phyloP scores from a whole-genome alignment of 2,113 vertebrate genomes.

The Gobius niger region DNA sequence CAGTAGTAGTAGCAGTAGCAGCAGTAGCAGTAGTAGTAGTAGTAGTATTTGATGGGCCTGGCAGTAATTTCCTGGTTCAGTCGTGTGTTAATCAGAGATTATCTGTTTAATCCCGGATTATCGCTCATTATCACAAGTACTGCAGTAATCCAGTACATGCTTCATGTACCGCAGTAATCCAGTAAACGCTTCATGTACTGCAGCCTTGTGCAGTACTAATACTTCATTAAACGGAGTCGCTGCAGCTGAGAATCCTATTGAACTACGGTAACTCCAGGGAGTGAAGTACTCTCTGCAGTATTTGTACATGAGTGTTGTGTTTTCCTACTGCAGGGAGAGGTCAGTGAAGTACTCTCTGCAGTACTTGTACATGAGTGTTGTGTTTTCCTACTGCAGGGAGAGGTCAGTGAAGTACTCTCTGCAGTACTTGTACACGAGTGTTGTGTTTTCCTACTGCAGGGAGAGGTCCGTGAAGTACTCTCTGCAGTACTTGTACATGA shows the following conservation, averaged over 20 bases:
- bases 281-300: too few species aligned
- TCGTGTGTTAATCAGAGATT: neutral
- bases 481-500: too few species aligned
- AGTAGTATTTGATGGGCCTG: too few species aligned
- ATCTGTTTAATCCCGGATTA: neutral
- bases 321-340: too few species aligned
- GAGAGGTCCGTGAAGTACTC: slow-evolving; percentile 84
- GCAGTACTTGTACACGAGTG: neutral
- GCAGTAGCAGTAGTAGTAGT: too few species aligned
- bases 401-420: slow-evolving; percentile 78
- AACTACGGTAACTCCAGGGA: too few species aligned
- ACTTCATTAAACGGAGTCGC: neutral
- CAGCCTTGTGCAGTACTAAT: neutral
- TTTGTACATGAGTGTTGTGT: too few species aligned
- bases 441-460: slow-evolving; percentile 60
- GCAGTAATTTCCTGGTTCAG: neutral
- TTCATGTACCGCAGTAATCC: neutral
- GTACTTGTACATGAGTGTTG: neutral
- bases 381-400: slow-evolving; percentile 75
- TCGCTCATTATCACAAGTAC: too few species aligned
- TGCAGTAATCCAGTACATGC: neutral
- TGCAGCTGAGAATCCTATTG: too few species aligned
- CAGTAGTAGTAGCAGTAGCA: too few species aligned
- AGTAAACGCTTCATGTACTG: neutral
- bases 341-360: neutral